These are phyloP conservation scores for Dendrophyllia cribrosa DNA, from an alignment of 64 coral and sea anemone species.

Conservation along the genomic window DNA sequence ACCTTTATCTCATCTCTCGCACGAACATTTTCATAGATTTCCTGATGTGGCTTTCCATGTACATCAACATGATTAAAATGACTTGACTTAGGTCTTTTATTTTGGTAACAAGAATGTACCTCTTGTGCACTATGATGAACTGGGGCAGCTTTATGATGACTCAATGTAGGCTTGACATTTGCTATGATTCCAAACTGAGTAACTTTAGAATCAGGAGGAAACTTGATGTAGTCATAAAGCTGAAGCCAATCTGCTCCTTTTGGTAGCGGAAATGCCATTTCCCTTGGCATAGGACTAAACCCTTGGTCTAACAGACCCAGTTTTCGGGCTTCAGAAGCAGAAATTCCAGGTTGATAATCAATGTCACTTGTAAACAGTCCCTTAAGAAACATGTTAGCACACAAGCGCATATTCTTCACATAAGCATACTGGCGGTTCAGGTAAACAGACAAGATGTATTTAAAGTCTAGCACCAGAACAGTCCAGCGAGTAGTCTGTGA, in stretches of 20 bases:
- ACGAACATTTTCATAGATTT: background rate
- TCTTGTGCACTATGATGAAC: background rate
- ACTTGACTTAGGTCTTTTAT: background rate
- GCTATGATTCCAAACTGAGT: conserved; percentile 89
- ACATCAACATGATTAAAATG: background rate
- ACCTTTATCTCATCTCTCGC: background rate
- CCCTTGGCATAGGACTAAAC: conserved; percentile 82
- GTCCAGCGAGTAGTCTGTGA: conserved; percentile 86
- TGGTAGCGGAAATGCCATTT: conserved; percentile 91
- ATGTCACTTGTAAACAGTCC: conserved; percentile 97
- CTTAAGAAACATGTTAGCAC: conserved; percentile 98
- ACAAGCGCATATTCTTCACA: conserved; percentile 91
- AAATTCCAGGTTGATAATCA: conserved; percentile 93
- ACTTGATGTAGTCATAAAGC: conserved; percentile 93
- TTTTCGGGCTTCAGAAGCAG: conserved; percentile 87
- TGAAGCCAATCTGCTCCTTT: conserved; percentile 89
- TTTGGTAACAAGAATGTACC: background rate
- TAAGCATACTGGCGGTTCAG: conserved; percentile 90
- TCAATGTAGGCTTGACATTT: conserved; percentile 55
- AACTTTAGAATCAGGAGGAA: conserved; percentile 78
- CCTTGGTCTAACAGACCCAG: conserved; percentile 83
- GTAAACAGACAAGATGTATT: conserved; percentile 91
- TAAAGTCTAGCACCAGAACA: conserved; percentile 89
- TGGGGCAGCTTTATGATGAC: background rate
- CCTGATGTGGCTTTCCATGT: background rate